Percentiles rank a stretch among this genome's conserved stretches.
These are phyloP conservation scores for Thripadectes ignobilis DNA, from an alignment of 2,797 vertebrate genomes.

Conservation along the genomic window DNA sequence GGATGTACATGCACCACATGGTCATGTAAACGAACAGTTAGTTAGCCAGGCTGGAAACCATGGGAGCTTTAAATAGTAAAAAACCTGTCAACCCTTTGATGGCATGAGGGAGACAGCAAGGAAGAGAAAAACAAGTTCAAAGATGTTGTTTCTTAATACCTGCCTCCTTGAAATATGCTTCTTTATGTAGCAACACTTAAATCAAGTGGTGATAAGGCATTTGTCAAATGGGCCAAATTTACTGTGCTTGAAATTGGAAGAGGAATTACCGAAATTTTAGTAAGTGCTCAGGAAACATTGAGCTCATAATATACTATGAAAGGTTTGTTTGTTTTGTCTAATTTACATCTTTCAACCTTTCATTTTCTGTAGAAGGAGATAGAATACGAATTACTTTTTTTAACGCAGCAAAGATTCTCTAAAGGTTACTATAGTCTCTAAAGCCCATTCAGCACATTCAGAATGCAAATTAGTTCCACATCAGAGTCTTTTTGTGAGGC, in stretches of 20 bases:
- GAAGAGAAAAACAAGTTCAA: neutral
- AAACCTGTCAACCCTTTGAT: neutral
- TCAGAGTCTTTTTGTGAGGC: constrained; percentile 17
- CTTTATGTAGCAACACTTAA: neutral
- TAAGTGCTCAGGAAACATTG: neutral
- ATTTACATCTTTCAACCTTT: constrained; percentile 37
- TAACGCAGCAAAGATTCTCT: neutral
- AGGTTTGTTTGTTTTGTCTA: constrained; percentile 40
- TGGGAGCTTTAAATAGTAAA: neutral
- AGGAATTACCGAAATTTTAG: neutral
- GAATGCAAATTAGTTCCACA: constrained; percentile 38
- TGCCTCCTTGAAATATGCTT: neutral
- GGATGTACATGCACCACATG: neutral
- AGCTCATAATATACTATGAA: neutral
- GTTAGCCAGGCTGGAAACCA: neutral
- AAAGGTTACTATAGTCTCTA: constrained; percentile 40
- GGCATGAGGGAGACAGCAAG: neutral
- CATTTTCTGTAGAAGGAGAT: constrained; percentile 9
- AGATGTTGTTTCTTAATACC: neutral
- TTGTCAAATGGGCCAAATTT: constrained; percentile 1
- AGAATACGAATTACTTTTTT: neutral
- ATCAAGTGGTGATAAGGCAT: neutral
- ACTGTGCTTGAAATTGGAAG: neutral
- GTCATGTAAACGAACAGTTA: neutral
- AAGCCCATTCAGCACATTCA: constrained; percentile 22